Percentiles rank a stretch among this genome's conserved stretches.
Conservation (phyloP, 1,140 invertebrate genomes). For the Limonius californicus region DNA sequence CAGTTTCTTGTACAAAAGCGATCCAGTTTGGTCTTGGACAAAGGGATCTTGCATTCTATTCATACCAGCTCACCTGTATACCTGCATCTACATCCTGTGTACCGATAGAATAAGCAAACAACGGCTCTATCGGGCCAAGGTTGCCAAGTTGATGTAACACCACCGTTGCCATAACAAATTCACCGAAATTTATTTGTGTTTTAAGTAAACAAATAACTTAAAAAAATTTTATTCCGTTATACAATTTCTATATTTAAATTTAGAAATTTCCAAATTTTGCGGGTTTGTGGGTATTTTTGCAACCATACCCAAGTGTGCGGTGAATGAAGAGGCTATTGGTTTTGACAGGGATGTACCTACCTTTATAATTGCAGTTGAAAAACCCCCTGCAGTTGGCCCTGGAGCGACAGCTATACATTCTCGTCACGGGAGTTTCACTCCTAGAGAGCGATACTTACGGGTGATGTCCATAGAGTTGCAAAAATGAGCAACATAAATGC, state of each 20-base stretch:
- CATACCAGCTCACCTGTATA: slow-evolving; percentile 21
- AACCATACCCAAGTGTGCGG: too few species aligned
- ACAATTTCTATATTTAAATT: too few species aligned
- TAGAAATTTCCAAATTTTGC: too few species aligned
- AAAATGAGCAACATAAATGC: slow-evolving; percentile 19
- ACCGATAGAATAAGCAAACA: slow-evolving; percentile 22
- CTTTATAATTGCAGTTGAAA: slow-evolving; percentile 27
- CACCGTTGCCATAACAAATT: too few species aligned
- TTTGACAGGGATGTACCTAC: slow-evolving; percentile 9
- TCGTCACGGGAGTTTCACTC: slow-evolving; percentile 8
- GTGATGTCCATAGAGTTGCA: slow-evolving; percentile 2
- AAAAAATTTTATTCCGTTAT: too few species aligned
- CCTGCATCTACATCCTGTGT: slow-evolving; percentile 18
- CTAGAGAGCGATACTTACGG: slow-evolving; percentile 9
- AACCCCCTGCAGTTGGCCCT: slow-evolving; percentile 23
- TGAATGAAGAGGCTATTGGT: neutral
- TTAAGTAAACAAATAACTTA: too few species aligned
- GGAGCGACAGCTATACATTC: slow-evolving; percentile 15
- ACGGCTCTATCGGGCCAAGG: slow-evolving; percentile 15
- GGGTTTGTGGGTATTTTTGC: too few species aligned
- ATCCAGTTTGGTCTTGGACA: slow-evolving; percentile 19
- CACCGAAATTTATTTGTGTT: too few species aligned
- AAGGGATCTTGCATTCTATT: slow-evolving; percentile 21
- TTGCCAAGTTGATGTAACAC: slow-evolving; percentile 4
- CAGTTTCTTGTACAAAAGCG: slow-evolving; percentile 14